Conservation (phyloP, 2,113 vertebrate species). For the Chaetops frenatus region DNA sequence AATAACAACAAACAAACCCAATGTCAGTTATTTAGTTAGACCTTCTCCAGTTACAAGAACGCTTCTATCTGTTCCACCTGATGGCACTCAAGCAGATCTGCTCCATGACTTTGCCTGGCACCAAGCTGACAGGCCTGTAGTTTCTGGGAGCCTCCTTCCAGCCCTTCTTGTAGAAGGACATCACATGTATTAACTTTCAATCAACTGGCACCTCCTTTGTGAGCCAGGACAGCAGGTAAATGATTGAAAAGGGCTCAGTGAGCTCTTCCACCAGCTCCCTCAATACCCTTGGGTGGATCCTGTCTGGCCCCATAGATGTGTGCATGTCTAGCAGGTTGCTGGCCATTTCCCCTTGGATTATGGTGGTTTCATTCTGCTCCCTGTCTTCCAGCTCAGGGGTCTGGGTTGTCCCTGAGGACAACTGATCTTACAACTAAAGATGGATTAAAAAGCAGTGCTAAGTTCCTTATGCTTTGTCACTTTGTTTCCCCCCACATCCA, state of each 20-base stretch:
- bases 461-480: not conserved
- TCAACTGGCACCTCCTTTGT: not conserved
- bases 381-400: too few species aligned
- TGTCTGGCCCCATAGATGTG: too few species aligned
- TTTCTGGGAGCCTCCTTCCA: not conserved
- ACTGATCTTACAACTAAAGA: not conserved
- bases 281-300: not conserved
- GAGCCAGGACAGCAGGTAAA: not conserved
- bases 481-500: fast-evolving
- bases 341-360: not conserved
- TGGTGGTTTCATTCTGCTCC: not conserved
- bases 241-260: not conserved
- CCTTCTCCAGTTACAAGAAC: not conserved
- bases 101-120: not conserved
- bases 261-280: not conserved
- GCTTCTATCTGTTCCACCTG: not conserved
- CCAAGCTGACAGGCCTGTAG: not conserved
- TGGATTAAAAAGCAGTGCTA: not conserved
- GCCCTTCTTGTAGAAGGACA: not conserved
- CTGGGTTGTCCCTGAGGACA: not conserved
- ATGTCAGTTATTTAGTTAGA: not conserved
- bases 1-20: not conserved
- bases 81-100: not conserved
- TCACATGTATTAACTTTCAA: not conserved
- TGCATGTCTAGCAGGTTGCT: not conserved